Percentiles rank a stretch among this genome's conserved stretches.
phyloP scores from a whole-genome alignment of 37 sponge, comb jelly and placozoan genomes.

The Halisarca cf. caerulea region DNA sequence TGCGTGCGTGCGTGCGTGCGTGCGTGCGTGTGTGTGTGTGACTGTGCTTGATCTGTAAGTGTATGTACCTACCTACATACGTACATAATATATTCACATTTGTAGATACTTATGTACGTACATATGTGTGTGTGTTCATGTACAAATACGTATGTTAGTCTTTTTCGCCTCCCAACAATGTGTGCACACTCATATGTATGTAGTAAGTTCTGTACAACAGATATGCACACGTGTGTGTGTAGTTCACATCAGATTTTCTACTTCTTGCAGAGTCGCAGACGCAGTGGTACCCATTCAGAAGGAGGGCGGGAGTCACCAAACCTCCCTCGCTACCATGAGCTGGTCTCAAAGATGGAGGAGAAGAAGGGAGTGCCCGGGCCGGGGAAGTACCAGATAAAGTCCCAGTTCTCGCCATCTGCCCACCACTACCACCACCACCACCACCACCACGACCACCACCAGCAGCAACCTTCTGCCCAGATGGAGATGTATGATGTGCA shows the following conservation, averaged over 20 bases:
- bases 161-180: too few relatives aligned
- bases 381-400: constrained; percentile 78
- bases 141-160: too few relatives aligned
- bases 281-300: neutral
- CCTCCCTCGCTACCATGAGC: constrained; percentile 85
- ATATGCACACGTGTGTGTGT: neutral
- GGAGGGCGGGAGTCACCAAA: constrained; percentile 6
- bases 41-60: too few relatives aligned
- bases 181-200: too few relatives aligned
- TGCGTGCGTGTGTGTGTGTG: too few relatives aligned
- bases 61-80: too few relatives aligned
- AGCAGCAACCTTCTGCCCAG: constrained; percentile 24
- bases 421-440: too few relatives aligned
- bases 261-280: neutral
- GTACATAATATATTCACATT: too few relatives aligned
- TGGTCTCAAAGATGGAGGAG: constrained; percentile 65
- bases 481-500: constrained; percentile 23
- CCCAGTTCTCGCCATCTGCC: constrained; percentile 69
- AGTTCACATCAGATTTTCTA: neutral
- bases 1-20: too few relatives aligned
- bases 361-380: constrained; percentile 94
- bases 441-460: neutral
- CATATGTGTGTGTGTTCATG: too few relatives aligned
- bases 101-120: too few relatives aligned
- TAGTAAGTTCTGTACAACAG: neutral